phyloP scores from a whole-genome alignment of 2,797 vertebrate genomes.

The Enteromius treurensis region DNA sequence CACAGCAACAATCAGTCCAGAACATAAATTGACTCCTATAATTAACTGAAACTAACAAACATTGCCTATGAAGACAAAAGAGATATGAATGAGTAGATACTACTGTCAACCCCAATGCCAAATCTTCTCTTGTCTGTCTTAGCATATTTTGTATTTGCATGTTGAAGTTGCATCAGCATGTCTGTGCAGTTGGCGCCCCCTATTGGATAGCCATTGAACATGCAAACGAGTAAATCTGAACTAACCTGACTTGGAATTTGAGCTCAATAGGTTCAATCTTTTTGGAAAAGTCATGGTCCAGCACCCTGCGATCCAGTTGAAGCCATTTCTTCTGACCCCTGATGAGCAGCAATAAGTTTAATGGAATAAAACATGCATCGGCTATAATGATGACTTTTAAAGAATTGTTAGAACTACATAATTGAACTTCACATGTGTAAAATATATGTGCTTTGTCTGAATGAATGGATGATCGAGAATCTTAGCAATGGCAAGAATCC shows the following conservation, averaged over 20 bases:
- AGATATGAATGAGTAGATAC: background rate
- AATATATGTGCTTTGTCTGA: background rate
- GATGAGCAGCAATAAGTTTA: conserved; percentile 33
- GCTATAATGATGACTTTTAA: background rate
- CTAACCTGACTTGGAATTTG: conserved; percentile 93
- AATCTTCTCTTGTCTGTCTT: background rate
- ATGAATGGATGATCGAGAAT: background rate
- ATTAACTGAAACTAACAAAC: background rate
- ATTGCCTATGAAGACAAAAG: background rate
- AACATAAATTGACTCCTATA: background rate
- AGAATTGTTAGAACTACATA: background rate
- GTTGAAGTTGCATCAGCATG: background rate
- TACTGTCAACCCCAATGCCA: background rate
- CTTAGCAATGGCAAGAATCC: background rate
- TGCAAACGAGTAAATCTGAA: conserved; percentile 29
- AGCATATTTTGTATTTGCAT: background rate
- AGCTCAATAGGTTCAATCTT: conserved; percentile 84
- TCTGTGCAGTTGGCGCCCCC: conserved; percentile 66
- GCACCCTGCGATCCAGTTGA: conserved; percentile 93
- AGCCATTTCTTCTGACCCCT: conserved; percentile 96
- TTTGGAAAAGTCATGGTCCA: conserved; percentile 94
- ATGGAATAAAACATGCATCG: background rate
- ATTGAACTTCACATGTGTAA: background rate
- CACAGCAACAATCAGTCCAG: background rate
- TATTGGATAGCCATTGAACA: conserved; percentile 63